Conservation (phyloP, 2,888 invertebrate species). For the Orthosia cruda region DNA sequence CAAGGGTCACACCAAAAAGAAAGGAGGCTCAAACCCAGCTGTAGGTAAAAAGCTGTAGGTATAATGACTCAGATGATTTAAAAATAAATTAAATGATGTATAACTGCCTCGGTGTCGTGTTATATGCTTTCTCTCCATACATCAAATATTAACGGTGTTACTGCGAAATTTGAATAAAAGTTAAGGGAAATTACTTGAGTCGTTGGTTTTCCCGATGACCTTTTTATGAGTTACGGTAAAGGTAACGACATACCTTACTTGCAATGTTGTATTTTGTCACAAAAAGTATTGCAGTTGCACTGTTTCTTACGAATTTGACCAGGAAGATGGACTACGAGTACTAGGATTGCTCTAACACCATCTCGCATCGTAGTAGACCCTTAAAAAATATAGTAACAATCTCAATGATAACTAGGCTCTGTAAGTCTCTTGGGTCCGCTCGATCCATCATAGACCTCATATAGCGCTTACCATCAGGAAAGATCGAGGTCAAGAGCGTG, state of each 20-base stretch:
- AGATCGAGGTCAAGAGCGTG: too few species aligned
- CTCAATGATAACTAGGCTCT: too few species aligned
- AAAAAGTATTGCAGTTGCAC: too few species aligned
- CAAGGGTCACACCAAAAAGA: slow-evolving; percentile 5
- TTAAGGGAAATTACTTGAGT: slow-evolving; percentile 27
- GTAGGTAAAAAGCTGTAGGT: slow-evolving; percentile 26
- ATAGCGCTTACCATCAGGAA: too few species aligned
- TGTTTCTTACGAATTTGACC: too few species aligned
- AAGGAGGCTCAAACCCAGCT: slow-evolving; percentile 26
- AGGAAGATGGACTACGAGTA: too few species aligned
- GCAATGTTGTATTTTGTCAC: neutral
- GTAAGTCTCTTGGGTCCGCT: too few species aligned
- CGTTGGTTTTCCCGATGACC: slow-evolving; percentile 35
- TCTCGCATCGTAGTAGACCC: too few species aligned
- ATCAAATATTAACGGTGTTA: slow-evolving; percentile 45
- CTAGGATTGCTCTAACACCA: too few species aligned
- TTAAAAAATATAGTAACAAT: too few species aligned
- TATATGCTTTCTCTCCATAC: slow-evolving; percentile 49
- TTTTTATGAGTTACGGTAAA: slow-evolving; percentile 21
- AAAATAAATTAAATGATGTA: slow-evolving; percentile 20
- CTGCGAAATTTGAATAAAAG: slow-evolving; percentile 4
- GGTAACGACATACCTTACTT: neutral
- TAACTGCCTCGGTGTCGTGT: neutral
- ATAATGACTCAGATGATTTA: slow-evolving; percentile 25
- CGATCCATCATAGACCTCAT: too few species aligned